Conservation (phyloP, 2,888 invertebrate species). For the Mylabris sibirica region DNA sequence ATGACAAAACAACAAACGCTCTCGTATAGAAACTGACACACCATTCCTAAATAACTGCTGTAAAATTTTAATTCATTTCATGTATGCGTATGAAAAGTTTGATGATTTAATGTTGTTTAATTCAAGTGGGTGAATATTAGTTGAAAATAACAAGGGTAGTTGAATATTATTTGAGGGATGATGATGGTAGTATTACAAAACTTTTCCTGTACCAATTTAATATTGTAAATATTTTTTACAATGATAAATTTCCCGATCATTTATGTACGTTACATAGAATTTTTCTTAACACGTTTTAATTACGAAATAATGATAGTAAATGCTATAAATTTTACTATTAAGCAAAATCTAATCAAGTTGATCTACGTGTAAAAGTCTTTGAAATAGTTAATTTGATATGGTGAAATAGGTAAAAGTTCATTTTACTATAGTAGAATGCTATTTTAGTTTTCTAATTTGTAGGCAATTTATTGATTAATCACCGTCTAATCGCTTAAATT, state of each 20-base stretch:
- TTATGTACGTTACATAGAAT: too few relatives aligned
- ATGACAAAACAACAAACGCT: conserved; percentile 51
- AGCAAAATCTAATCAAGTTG: neutral
- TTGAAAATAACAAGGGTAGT: conserved; percentile 32
- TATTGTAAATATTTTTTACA: neutral
- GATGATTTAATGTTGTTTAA: conserved; percentile 54
- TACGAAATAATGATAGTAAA: neutral
- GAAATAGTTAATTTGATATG: conserved; percentile 12
- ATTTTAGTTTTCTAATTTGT: conserved; percentile 10
- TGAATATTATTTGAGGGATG: conserved; percentile 20
- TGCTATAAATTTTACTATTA: conserved; percentile 2
- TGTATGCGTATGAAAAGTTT: conserved; percentile 57
- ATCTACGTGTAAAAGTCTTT: neutral
- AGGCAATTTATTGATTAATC: conserved; percentile 9
- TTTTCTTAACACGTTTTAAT: neutral
- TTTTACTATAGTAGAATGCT: neutral
- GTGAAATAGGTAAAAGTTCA: conserved; percentile 14
- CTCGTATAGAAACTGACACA: conserved; percentile 45
- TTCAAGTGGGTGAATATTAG: conserved; percentile 48
- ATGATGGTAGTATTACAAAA: neutral
- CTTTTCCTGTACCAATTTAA: neutral
- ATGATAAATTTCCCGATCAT: too few relatives aligned
- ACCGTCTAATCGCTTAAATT: neutral
- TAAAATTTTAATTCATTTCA: conserved; percentile 59
- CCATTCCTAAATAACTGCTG: conserved; percentile 50